Conservation (phyloP, 2,797 vertebrate genomes). For the Ispidina lecontei region DNA sequence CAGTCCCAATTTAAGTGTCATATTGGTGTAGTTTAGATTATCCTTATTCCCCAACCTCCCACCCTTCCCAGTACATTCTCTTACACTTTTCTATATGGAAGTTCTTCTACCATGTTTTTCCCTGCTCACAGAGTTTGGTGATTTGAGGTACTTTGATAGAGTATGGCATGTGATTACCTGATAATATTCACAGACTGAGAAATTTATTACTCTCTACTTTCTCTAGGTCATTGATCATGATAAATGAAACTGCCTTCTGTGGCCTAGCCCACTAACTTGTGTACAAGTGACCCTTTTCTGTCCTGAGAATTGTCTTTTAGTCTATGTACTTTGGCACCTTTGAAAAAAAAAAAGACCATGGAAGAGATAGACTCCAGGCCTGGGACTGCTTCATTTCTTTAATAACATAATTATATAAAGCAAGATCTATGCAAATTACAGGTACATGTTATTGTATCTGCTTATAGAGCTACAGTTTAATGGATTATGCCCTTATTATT, state of each 20-base stretch:
- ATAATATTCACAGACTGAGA: neutral
- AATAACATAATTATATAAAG: neutral
- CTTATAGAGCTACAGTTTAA: neutral
- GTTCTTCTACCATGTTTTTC: neutral
- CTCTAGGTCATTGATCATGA: neutral
- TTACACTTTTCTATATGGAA: neutral
- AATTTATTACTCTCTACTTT: neutral
- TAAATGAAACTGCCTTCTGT: neutral
- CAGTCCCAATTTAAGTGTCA: neutral
- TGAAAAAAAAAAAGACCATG: neutral
- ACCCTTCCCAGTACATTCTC: rapidly evolving
- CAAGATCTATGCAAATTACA: neutral
- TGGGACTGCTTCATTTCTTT: neutral
- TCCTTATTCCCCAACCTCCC: neutral
- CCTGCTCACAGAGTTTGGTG: neutral
- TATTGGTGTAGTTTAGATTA: neutral
- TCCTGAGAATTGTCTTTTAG: neutral
- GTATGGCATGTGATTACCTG: neutral
- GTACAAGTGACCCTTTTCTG: neutral
- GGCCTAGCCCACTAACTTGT: neutral
- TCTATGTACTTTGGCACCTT: neutral
- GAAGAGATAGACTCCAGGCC: neutral
- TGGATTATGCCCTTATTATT: neutral
- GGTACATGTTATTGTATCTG: neutral
- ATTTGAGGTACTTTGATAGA: neutral